Evolutionary conservation across 1,140 invertebrate genomes (phyloP), one percentile per base, ranked within the genome.

Genomic region (Orchesella cincta): DNA sequence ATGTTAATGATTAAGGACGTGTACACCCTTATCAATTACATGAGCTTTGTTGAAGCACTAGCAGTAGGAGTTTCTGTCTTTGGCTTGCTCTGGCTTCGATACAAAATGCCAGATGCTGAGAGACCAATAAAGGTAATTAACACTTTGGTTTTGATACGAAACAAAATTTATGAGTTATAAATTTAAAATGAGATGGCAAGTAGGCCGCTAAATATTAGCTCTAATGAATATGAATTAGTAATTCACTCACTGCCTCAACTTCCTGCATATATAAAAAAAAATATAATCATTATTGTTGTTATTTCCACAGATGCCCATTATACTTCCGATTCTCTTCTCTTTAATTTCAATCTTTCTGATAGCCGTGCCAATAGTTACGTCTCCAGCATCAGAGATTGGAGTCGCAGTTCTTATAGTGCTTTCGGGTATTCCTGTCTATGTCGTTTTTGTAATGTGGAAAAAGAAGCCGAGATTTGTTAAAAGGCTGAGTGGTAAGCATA

Each of bases 11-110:
- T 87, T 3, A 86, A 86, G 46, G 92, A 98, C 87, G 90, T 98
- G 64, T 93, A 93, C 83, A 89, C 91, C 18, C 87, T 98, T 18
- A 98, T 98, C 83, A 98, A 96, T 77, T 98, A 98, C 85, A 92
- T 93, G 82, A 94, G 93, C 76, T 96, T 98, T 83, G 94, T 97
- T 36, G 96, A 98, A 86, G 91, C 94, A 29, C 90, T 95, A 80
- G 97, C 98, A 85, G 95, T 95, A 51, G 93, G 92, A 80, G 85
- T 97, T 34, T 95, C 95, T 73, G 94, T 98, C 20, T 90, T 91
- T 78, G 95, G 93, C 0, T 88, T 98, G 57, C 86, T 98, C 16
- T 95, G 92, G 88, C 87, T 97, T 71, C 88, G 96, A 57, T 93
- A 92, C 83, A 95, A 91, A 82, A 86, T 88, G 78, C 95, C 96